These are phyloP conservation scores for Dinothrombium tinctorium DNA, from an alignment of 1,140 invertebrate genomes.

Conservation along the genomic window DNA sequence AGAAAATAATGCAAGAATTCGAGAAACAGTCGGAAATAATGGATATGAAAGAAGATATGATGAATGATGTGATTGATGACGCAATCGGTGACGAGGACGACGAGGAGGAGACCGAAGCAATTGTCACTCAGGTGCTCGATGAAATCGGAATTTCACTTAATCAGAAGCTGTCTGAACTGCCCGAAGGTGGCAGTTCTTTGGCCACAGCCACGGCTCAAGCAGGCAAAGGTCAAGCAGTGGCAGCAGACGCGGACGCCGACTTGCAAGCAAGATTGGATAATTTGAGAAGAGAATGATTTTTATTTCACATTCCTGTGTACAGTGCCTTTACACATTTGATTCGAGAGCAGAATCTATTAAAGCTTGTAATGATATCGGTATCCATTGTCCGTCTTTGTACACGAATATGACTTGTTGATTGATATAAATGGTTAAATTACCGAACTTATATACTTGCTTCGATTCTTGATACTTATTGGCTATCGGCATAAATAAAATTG, in stretches of 20 bases:
- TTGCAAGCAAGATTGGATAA: conserved; percentile 82
- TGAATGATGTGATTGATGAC: conserved; percentile 98
- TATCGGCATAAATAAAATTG: conserved; percentile 67
- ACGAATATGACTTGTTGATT: conserved; percentile 36
- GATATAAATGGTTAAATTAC: conserved; percentile 48
- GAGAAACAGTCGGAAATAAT: conserved; percentile 99
- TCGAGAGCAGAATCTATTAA: too few species aligned
- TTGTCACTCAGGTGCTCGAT: conserved; percentile 34
- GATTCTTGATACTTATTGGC: conserved; percentile 50
- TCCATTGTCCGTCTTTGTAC: conserved; percentile 13
- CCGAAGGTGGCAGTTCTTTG: conserved; percentile 34
- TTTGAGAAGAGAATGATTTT: conserved; percentile 67
- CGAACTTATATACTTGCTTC: conserved; percentile 61
- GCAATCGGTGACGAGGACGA: conserved; percentile 95
- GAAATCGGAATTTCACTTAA: conserved; percentile 84
- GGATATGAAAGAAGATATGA: conserved; percentile 99
- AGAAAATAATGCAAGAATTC: conserved; percentile 89
- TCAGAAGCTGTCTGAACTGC: conserved; percentile 61
- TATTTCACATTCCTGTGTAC: too few species aligned
- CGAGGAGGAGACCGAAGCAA: conserved; percentile 57
- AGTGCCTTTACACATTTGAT: too few species aligned
- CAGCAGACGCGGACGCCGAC: conserved; percentile 74
- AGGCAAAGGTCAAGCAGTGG: conserved; percentile 26
- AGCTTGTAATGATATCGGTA: not conserved
- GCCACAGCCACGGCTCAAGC: conserved; percentile 18